Percentiles rank a stretch among this genome's conserved stretches.
phyloP scores from a whole-genome alignment of 2,888 invertebrate genomes.

The Yponomeuta cagnagella region DNA sequence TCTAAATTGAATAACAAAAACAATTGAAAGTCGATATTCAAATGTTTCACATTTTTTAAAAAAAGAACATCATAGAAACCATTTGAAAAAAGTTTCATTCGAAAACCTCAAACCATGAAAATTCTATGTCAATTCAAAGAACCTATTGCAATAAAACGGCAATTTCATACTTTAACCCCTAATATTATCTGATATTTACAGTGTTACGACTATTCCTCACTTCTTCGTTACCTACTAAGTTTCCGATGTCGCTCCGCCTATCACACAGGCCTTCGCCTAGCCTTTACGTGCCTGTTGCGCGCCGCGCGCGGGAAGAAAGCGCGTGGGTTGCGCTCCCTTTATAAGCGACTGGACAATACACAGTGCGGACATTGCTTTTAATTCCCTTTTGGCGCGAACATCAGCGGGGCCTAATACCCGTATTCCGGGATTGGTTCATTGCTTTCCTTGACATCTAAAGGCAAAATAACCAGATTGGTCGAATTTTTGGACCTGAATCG shows the following conservation, averaged over 20 bases:
- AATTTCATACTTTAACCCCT: no score
- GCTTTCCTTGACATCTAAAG: neutral
- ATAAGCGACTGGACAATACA: conserved; percentile 45
- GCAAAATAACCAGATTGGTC: neutral
- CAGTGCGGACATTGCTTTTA: conserved; percentile 40
- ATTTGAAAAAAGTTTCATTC: no score
- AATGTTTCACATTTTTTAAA: no score
- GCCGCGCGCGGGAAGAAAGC: conserved; percentile 40
- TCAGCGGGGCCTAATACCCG: neutral
- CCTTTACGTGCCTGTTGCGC: neutral
- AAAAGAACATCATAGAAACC: no score
- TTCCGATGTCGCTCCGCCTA: neutral
- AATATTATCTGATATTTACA: no score
- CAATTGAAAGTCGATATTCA: no score
- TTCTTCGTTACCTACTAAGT: no score
- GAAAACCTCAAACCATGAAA: no score
- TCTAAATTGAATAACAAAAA: no score
- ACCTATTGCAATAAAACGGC: no score
- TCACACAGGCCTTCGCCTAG: neutral
- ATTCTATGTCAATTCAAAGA: no score
- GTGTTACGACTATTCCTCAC: no score
- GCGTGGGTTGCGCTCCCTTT: conserved; percentile 49
- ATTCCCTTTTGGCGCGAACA: conserved; percentile 22
- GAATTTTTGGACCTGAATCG: neutral
- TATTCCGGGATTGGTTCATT: neutral